Conservation (phyloP, 35 echinoderm and acorn worm genomes). For the Eucidaris tribuloides region DNA sequence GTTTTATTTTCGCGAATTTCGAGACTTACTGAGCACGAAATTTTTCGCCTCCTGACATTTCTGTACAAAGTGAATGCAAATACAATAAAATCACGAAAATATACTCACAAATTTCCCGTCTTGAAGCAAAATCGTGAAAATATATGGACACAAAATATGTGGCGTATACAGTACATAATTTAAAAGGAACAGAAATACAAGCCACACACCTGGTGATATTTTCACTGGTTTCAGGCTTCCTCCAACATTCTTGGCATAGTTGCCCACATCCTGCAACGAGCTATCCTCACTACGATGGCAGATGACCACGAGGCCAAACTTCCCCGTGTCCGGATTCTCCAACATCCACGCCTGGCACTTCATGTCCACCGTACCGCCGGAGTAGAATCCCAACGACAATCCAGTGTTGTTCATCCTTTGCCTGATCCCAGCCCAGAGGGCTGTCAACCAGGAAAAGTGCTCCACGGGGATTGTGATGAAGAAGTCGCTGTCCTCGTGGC, state of each 20-base stretch:
- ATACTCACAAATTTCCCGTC: no score
- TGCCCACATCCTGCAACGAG: conserved; percentile 87
- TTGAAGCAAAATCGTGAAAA: no score
- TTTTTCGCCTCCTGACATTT: no score
- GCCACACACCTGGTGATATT: conserved; percentile 79
- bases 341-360: conserved; percentile 98
- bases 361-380: conserved; percentile 68
- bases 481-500: conserved; percentile 48
- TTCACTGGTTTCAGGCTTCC: conserved; percentile 90
- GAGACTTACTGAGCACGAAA: no score
- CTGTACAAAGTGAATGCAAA: no score
- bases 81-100: no score
- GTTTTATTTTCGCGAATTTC: no score
- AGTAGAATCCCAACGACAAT: conserved; percentile 53
- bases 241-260: conserved; percentile 85
- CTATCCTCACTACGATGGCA: conserved; percentile 78
- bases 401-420: conserved; percentile 30
- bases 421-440: conserved; percentile 72
- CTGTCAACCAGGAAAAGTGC: conserved; percentile 84
- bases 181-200: no score
- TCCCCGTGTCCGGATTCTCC: conserved; percentile 71
- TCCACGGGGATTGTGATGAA: conserved; percentile 59
- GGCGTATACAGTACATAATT: no score
- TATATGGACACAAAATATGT: no score
- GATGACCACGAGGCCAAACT: conserved; percentile 93